Conservation (phyloP, 2,888 invertebrate genomes). For the Idaea dimidiata region DNA sequence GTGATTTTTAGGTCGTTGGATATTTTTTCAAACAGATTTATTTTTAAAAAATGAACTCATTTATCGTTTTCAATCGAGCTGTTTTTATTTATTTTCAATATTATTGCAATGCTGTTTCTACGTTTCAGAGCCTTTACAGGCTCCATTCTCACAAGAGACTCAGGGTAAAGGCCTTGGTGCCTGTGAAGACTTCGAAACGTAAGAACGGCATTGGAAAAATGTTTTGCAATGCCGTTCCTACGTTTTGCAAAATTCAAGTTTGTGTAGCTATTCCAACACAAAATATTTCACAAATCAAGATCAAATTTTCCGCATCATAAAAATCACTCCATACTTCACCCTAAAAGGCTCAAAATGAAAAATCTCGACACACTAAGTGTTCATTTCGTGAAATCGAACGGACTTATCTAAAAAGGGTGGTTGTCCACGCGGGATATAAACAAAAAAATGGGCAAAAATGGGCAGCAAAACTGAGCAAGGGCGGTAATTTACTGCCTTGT, state of each 20-base stretch:
- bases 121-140: no score
- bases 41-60: not conserved
- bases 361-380: not conserved
- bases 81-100: no score
- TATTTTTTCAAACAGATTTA: not conserved
- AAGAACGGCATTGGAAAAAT: no score
- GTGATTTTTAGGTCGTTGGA: not conserved
- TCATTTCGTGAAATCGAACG: not conserved
- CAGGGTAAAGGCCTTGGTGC: no score
- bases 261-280: not conserved
- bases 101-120: no score
- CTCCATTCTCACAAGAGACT: no score
- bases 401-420: conserved; percentile 1
- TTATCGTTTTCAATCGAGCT: no score
- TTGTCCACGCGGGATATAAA: not conserved
- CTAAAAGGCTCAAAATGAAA: not conserved
- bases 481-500: conserved; percentile 45
- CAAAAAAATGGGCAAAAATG: conserved; percentile 31
- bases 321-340: not conserved
- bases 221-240: no score
- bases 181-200: no score
- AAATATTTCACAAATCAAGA: not conserved
- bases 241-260: not conserved
- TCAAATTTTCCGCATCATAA: not conserved
- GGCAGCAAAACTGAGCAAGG: conserved; percentile 45